A percentile compares a stretch with the other conserved stretches of the same genome.
These are phyloP conservation scores for Rhinatrema bivittatum DNA, from an alignment of 2,797 vertebrate genomes.

Conservation along the genomic window DNA sequence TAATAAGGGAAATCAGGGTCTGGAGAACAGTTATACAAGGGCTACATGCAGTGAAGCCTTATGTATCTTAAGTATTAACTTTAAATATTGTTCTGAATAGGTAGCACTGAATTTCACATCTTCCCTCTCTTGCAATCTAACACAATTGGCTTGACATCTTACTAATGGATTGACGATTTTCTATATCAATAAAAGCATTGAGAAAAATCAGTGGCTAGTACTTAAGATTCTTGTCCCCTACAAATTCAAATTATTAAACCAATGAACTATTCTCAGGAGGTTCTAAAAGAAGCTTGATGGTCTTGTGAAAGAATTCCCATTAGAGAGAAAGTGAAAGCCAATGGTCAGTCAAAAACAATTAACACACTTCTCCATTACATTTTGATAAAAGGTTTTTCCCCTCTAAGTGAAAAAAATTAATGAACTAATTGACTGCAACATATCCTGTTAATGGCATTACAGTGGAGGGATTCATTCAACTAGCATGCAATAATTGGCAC, in stretches of 20 bases:
- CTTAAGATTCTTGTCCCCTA: too few species aligned
- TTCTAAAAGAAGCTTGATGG: not conserved
- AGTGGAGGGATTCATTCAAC: constrained; percentile 5
- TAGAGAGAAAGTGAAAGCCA: constrained; percentile 6
- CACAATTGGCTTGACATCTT: too few species aligned
- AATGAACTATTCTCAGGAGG: not conserved
- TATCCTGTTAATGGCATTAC: constrained; percentile 11
- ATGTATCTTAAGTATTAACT: too few species aligned
- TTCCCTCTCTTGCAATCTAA: too few species aligned
- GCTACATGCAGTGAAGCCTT: too few species aligned
- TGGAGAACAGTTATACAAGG: too few species aligned
- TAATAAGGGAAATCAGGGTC: too few species aligned
- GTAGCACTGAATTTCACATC: too few species aligned
- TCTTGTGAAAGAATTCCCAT: constrained; percentile 21
- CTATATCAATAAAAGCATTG: too few species aligned
- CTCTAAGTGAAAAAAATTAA: constrained; percentile 26
- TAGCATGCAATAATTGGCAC: not conserved
- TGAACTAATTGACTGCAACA: constrained; percentile 20
- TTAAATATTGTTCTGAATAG: too few species aligned
- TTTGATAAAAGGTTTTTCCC: constrained; percentile 11
- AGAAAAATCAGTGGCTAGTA: too few species aligned
- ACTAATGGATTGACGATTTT: too few species aligned
- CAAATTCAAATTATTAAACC: not conserved
- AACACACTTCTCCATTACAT: constrained; percentile 10
- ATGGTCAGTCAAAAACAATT: constrained; percentile 21